Evolutionary conservation across 2,888 invertebrate species (phyloP).

Genomic region (Salticus scenicus): DNA sequence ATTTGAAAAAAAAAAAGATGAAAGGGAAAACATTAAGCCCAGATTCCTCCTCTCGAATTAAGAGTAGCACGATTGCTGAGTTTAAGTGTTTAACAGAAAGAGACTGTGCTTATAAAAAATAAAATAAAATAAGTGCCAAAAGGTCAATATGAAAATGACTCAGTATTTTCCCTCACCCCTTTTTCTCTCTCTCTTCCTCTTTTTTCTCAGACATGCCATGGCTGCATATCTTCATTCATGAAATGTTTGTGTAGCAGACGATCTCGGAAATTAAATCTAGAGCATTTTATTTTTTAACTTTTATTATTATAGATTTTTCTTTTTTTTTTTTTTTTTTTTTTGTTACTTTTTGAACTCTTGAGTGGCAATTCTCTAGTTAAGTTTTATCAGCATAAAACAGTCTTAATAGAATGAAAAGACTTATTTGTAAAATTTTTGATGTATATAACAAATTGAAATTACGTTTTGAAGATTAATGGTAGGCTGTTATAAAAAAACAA

Average conservation of each 20-base stretch:
- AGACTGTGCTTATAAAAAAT: neutral
- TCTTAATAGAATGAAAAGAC: too few relatives aligned
- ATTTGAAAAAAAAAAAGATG: neutral
- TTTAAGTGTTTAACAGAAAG: neutral
- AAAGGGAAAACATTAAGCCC: neutral
- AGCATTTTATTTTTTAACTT: too few relatives aligned
- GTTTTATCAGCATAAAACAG: too few relatives aligned
- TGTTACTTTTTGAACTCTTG: too few relatives aligned
- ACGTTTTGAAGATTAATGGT: too few relatives aligned
- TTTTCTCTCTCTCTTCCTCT: neutral
- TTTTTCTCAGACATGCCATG: neutral
- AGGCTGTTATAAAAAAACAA: too few relatives aligned
- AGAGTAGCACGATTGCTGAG: constrained; percentile 1
- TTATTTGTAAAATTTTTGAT: too few relatives aligned
- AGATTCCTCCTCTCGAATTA: neutral
- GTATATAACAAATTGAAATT: too few relatives aligned
- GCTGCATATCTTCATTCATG: neutral
- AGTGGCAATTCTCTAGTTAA: too few relatives aligned
- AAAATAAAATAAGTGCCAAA: neutral
- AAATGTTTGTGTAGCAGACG: neutral
- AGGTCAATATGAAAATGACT: neutral
- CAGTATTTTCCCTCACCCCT: neutral
- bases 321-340: too few relatives aligned
- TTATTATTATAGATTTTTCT: too few relatives aligned
- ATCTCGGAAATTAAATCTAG: neutral